A percentile compares a stretch with the other conserved stretches of the same genome.
These are phyloP conservation scores for Tricholaema leucomelas DNA, from an alignment of 2,113 vertebrate species.

Conservation along the genomic window DNA sequence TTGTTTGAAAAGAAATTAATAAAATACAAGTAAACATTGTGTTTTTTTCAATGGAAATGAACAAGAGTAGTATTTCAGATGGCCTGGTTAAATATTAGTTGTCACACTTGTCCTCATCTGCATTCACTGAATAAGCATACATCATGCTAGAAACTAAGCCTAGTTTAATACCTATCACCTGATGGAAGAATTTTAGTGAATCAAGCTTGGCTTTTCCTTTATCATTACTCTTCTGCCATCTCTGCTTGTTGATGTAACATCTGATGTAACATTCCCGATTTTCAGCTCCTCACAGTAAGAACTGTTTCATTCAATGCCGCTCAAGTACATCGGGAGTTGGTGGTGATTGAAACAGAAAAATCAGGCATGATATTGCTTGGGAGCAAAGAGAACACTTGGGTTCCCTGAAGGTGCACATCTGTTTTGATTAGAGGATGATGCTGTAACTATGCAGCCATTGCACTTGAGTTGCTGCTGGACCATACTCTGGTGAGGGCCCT, in stretches of 20 bases:
- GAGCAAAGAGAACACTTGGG: not conserved
- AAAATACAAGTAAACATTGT: not conserved
- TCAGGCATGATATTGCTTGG: not conserved
- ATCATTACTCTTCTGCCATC: not conserved
- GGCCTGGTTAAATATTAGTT: not conserved
- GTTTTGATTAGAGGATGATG: not conserved
- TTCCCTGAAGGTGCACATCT: not conserved
- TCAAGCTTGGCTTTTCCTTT: not conserved
- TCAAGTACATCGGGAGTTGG: not conserved
- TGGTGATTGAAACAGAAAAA: not conserved
- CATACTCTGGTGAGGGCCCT: no score
- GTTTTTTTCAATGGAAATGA: not conserved
- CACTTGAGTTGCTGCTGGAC: not conserved
- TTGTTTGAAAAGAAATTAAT: not conserved
- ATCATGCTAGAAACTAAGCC: not conserved
- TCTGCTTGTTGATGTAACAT: not conserved
- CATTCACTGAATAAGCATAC: not conserved
- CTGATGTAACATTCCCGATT: not conserved
- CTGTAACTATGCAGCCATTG: rapidly evolving
- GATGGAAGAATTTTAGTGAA: not conserved
- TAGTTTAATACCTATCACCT: not conserved
- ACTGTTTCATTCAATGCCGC: not conserved
- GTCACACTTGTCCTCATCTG: not conserved
- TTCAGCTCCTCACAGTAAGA: not conserved
- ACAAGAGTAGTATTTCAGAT: not conserved